Evolutionary conservation across 2,113 vertebrate genomes (phyloP).

Genomic region (Triplophysa siluroides): DNA sequence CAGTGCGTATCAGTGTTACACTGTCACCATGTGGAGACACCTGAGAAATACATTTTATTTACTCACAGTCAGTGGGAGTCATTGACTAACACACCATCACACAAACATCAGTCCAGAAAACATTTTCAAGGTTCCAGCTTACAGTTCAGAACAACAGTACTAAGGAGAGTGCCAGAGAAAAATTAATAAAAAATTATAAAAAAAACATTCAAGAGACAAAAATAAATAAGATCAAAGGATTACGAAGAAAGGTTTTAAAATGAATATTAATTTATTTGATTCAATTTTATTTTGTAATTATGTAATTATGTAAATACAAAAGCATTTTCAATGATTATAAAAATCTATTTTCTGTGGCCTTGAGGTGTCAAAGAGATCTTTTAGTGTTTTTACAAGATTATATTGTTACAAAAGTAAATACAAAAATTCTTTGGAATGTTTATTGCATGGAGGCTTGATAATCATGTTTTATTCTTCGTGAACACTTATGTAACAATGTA

Average conservation of each 20-base stretch:
- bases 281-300: background rate
- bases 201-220: background rate
- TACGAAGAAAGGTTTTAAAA: background rate
- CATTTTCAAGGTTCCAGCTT: background rate
- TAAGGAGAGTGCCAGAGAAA: background rate
- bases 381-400: constrained; percentile 1
- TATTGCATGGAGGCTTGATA: background rate
- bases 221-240: background rate
- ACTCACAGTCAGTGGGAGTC: no score
- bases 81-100: no score
- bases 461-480: background rate
- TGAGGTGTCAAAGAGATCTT: background rate
- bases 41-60: constrained; percentile 40
- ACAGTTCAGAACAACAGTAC: background rate
- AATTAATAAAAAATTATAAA: background rate
- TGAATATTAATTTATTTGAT: background rate
- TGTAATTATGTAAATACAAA: background rate
- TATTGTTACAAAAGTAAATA: background rate
- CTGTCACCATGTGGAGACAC: constrained; percentile 70
- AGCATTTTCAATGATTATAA: no score
- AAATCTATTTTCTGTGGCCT: background rate
- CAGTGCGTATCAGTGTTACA: constrained; percentile 59
- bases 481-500: background rate
- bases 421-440: background rate
- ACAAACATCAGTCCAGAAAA: background rate